These are phyloP conservation scores for Epinotia nisella DNA, from an alignment of 2,888 invertebrate species.

Conservation along the genomic window DNA sequence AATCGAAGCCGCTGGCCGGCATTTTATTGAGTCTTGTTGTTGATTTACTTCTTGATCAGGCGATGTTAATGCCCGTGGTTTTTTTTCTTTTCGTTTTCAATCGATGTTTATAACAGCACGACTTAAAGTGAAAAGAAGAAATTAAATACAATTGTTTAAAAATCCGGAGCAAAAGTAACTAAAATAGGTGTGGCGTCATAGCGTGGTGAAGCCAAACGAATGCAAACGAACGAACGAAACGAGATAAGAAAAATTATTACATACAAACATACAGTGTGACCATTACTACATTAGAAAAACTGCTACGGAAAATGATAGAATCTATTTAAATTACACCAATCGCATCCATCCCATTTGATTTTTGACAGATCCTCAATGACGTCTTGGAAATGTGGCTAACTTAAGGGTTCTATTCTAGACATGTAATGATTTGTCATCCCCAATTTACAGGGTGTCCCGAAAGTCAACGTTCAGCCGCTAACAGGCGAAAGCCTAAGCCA, in stretches of 20 bases:
- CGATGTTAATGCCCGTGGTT: background rate
- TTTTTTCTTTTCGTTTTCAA: constrained; percentile 1
- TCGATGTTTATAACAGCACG: background rate
- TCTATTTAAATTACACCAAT: too few species aligned
- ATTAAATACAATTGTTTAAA: background rate
- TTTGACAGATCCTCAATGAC: too few species aligned
- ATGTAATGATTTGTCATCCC: too few species aligned
- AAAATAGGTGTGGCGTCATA: constrained; percentile 24
- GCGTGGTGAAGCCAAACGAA: background rate
- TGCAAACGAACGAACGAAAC: too few species aligned
- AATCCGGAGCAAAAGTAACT: background rate
- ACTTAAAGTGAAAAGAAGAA: background rate
- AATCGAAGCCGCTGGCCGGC: constrained; percentile 75
- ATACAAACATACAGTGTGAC: background rate
- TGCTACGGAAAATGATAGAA: background rate
- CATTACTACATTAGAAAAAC: background rate
- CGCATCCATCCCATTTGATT: too few species aligned
- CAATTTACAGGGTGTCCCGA: too few species aligned
- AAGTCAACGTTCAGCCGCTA: too few species aligned
- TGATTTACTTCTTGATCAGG: constrained; percentile 2
- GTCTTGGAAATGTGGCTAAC: too few species aligned
- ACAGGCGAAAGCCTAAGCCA: too few species aligned
- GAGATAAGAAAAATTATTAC: background rate
- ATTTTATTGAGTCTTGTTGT: constrained; percentile 54
- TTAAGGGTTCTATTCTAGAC: too few species aligned